Conservation (phyloP, 35 echinoderm and acorn worm species). For the Holothuria glaberrima region DNA sequence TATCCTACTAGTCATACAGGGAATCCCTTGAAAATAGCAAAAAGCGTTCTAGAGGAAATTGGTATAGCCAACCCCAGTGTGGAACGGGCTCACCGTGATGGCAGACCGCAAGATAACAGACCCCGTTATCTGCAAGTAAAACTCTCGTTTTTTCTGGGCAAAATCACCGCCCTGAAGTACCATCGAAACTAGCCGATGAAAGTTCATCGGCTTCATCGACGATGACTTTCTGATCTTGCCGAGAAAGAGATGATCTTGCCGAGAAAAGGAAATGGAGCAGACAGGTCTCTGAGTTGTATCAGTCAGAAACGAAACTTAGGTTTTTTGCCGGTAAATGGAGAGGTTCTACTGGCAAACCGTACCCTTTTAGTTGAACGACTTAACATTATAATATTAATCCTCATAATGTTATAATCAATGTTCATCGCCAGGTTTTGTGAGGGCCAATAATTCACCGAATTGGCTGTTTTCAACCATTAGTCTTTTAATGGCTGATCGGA, state of each 20-base stretch:
- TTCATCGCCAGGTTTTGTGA: not conserved
- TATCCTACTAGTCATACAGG: not conserved
- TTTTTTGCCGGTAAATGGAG: no score
- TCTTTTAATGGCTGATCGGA: not conserved
- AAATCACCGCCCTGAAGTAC: slow-evolving; percentile 5
- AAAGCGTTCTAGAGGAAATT: not conserved
- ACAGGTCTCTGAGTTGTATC: no score
- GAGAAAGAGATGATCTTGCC: no score
- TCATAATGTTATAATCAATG: not conserved
- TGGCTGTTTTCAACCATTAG: not conserved
- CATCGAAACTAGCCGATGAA: slow-evolving; percentile 1
- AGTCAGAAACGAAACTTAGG: no score
- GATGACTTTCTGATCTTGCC: not conserved
- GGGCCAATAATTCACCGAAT: not conserved
- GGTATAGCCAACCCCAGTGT: slow-evolving; percentile 16
- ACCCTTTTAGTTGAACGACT: no score
- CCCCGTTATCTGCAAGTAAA: not conserved
- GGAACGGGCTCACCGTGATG: slow-evolving; percentile 12
- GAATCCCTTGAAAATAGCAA: slow-evolving; percentile 1
- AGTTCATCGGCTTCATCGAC: slow-evolving; percentile 2
- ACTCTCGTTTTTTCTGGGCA: not conserved
- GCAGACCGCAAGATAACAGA: not conserved
- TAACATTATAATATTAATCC: no score
- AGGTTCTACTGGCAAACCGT: no score
- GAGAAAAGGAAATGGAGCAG: no score